phyloP scores from a whole-genome alignment of 1,140 invertebrate genomes.

The Drosophila kikkawai region DNA sequence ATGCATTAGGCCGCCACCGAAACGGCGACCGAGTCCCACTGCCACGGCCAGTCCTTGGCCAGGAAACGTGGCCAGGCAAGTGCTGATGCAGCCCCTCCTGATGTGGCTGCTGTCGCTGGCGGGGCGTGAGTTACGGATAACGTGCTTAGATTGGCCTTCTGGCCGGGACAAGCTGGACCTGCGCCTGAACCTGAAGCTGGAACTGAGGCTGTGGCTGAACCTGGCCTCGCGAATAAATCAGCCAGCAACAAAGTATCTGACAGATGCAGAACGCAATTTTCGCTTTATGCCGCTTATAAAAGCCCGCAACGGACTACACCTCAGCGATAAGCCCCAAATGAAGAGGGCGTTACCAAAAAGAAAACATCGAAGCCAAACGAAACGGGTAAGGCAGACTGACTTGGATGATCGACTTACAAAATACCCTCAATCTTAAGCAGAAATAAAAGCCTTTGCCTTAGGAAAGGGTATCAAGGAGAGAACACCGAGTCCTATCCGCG shows the following conservation, averaged over 20 bases:
- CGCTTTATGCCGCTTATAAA: conserved; percentile 70
- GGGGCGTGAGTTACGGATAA: conserved; percentile 72
- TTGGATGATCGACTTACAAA: background rate
- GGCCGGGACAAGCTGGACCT: conserved; percentile 17
- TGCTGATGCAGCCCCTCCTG: conserved; percentile 38
- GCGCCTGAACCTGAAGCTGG: background rate
- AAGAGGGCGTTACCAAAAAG: conserved; percentile 64
- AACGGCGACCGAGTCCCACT: conserved; percentile 29
- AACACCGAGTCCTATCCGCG: conserved; percentile 26
- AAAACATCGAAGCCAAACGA: conserved; percentile 41
- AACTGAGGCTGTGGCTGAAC: background rate
- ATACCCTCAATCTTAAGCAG: background rate
- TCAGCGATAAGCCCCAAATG: conserved; percentile 69
- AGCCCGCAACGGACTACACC: conserved; percentile 28
- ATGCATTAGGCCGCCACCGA: conserved; percentile 65
- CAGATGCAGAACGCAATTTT: conserved; percentile 78
- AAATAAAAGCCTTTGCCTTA: conserved; percentile 11
- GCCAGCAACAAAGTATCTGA: conserved; percentile 67
- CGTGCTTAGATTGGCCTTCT: conserved; percentile 73
- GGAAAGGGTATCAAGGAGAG: conserved; percentile 15
- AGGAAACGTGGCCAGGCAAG: conserved; percentile 65
- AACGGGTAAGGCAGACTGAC: background rate
- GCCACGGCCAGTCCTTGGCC: conserved; percentile 49
- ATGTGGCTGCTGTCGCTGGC: conserved; percentile 27
- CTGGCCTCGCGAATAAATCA: conserved; percentile 59